Percentiles rank a stretch among this genome's conserved stretches.
These are phyloP conservation scores for Archips crataeganus DNA, from an alignment of 2,888 invertebrate species.

Conservation along the genomic window DNA sequence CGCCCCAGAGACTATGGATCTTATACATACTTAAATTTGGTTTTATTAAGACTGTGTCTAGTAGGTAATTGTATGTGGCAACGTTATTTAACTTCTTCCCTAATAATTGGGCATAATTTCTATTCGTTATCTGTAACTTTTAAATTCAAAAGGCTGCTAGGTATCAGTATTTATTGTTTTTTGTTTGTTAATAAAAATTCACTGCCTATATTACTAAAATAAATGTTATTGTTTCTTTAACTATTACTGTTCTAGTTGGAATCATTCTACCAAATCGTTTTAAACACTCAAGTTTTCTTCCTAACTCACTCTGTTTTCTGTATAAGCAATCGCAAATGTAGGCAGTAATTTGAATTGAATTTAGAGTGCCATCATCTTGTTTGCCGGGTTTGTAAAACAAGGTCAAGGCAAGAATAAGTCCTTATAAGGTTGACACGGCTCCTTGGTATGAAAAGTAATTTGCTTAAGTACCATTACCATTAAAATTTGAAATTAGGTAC, in stretches of 20 bases:
- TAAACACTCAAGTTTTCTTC: no score
- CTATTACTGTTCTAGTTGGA: no score
- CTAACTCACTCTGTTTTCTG: background rate
- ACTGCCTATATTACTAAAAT: no score
- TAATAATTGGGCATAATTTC: no score
- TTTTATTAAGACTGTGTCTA: background rate
- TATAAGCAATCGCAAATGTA: slow-evolving; percentile 16
- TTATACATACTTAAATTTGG: background rate
- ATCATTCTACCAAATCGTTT: no score
- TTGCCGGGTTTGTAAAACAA: background rate
- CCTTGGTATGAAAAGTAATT: slow-evolving; percentile 12
- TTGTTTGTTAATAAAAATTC: no score
- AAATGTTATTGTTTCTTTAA: no score
- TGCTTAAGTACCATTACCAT: slow-evolving; percentile 12
- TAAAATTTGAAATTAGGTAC: slow-evolving; percentile 10
- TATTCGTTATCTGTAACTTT: no score
- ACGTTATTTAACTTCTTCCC: no score
- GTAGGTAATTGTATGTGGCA: background rate
- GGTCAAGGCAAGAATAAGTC: slow-evolving; percentile 8
- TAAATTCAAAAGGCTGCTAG: no score
- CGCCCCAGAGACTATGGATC: background rate
- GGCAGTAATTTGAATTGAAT: slow-evolving; percentile 15
- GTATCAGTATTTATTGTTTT: no score
- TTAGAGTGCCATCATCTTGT: background rate
- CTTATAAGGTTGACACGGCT: slow-evolving; percentile 3